Evolutionary conservation across 2,797 vertebrate species (phyloP).

Genomic region (Salarias fasciatus): DNA sequence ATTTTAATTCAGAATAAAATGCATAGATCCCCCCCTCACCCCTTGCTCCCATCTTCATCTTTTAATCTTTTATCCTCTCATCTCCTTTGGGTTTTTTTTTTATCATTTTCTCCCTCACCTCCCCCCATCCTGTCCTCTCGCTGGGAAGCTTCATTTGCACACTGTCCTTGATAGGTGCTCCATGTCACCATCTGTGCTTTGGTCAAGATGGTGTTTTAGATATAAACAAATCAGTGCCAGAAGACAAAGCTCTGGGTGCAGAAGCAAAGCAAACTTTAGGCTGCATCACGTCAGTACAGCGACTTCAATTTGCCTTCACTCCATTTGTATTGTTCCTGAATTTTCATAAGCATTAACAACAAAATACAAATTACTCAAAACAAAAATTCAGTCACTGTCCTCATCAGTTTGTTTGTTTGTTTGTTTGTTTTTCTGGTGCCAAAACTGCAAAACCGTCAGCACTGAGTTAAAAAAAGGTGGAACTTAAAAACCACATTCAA

Average conservation of each 20-base stretch:
- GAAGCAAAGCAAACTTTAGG: constrained; percentile 16
- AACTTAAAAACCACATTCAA: no score
- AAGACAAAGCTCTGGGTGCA: constrained; percentile 11
- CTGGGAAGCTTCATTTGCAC: constrained; percentile 38
- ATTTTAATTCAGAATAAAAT: constrained; percentile 39
- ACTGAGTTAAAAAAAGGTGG: no score
- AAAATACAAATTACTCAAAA: no score
- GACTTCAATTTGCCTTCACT: constrained; percentile 2
- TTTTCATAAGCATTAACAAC: not conserved
- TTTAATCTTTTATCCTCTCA: constrained; percentile 69
- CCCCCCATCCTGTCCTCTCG: constrained; percentile 8
- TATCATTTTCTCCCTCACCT: constrained; percentile 41
- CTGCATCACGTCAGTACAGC: not conserved
- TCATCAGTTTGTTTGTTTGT: no score
- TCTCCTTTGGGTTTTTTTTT: constrained; percentile 49
- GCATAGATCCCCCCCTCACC: constrained; percentile 29
- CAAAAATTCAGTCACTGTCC: no score
- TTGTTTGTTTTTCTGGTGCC: no score
- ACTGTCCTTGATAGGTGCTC: constrained; percentile 56
- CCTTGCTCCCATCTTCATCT: constrained; percentile 41
- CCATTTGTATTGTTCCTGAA: not conserved
- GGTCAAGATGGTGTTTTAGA: constrained; percentile 45
- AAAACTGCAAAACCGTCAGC: no score
- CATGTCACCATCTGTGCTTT: constrained; percentile 64
- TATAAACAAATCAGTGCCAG: constrained; percentile 38